Evolutionary conservation across 2,888 invertebrate species (phyloP).

Genomic region (Cyaniris semiargus): DNA sequence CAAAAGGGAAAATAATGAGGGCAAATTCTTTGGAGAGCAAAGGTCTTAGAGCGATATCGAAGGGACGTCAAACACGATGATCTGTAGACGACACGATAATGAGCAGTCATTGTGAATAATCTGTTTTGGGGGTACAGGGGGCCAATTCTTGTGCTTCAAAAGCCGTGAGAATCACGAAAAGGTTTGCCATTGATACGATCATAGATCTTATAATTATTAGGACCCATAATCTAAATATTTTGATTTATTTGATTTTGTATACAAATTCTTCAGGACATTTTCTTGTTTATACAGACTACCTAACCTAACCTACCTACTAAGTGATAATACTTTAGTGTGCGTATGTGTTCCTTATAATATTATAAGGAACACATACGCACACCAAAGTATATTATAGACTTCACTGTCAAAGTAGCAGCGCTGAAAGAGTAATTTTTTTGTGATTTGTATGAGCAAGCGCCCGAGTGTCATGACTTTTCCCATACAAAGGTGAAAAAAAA

Average conservation of each 20-base stretch:
- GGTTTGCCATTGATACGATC: not conserved
- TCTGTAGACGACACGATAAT: not conserved
- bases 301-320: no score
- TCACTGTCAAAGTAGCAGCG: no score
- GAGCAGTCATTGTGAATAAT: not conserved
- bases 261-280: not conserved
- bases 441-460: no score
- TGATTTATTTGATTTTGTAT: not conserved
- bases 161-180: not conserved
- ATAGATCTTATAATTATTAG: not conserved
- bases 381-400: no score
- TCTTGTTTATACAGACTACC: not conserved
- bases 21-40: not conserved
- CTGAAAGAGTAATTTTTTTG: no score
- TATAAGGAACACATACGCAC: no score
- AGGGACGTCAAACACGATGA: not conserved
- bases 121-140: not conserved
- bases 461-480: no score
- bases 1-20: conserved; percentile 16
- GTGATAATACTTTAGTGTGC: no score
- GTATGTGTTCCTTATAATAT: no score
- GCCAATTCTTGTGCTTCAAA: not conserved
- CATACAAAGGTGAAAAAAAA: no score
- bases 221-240: not conserved
- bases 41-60: not conserved